phyloP scores from a whole-genome alignment of 2,797 vertebrate genomes.

The Decapterus maruadsi region DNA sequence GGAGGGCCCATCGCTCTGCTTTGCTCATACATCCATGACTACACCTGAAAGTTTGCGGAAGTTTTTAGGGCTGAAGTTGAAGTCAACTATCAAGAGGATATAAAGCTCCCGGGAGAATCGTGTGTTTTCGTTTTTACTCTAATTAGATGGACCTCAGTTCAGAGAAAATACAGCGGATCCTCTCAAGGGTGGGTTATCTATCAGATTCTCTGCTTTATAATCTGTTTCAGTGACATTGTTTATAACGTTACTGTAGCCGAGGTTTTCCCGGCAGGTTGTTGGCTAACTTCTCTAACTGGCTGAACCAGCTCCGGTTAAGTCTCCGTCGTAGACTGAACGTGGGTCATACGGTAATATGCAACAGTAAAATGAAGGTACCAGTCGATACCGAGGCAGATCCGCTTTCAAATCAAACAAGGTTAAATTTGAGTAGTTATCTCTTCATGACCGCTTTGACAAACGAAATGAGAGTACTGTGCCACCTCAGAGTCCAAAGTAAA shows the following conservation, averaged over 20 bases:
- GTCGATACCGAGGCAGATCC: accelerated
- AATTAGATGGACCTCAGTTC: slow-evolving; percentile 81
- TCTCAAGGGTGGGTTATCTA: slow-evolving; percentile 80
- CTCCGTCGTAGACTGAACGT: background rate
- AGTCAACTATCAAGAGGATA: background rate
- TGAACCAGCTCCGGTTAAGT: slow-evolving; percentile 66
- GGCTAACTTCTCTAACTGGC: slow-evolving; percentile 43
- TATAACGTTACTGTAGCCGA: too few relatives aligned
- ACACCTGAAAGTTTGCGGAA: slow-evolving; percentile 81
- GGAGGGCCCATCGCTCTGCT: slow-evolving; percentile 14
- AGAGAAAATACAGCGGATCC: slow-evolving; percentile 78
- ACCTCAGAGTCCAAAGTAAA: accelerated
- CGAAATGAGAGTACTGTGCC: background rate
- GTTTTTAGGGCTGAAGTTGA: slow-evolving; percentile 44
- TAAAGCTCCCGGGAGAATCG: accelerated
- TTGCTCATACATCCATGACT: slow-evolving; percentile 2
- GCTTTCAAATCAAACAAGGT: background rate
- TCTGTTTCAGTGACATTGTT: too few relatives aligned
- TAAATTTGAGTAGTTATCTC: background rate
- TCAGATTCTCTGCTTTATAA: background rate
- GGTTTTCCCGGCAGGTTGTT: background rate
- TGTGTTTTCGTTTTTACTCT: background rate
- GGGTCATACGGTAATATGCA: background rate
- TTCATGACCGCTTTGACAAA: background rate
- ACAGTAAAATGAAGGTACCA: background rate